Evolutionary conservation across 1,140 invertebrate genomes (phyloP).

Genomic region (Phocides pigmalion): DNA sequence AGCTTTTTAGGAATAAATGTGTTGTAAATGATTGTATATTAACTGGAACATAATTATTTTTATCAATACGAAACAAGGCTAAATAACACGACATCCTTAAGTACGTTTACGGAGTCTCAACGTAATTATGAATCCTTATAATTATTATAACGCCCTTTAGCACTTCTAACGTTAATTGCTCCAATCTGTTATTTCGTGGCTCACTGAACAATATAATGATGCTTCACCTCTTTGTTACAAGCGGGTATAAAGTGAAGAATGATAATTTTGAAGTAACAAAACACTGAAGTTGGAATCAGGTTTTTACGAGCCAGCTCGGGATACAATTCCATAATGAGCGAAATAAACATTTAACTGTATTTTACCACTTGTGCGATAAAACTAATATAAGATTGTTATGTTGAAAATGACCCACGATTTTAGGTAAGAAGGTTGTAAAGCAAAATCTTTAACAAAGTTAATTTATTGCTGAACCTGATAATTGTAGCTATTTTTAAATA

Average conservation of each 20-base stretch:
- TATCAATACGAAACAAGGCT: not conserved
- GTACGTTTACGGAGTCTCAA: constrained; percentile 14
- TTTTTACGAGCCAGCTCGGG: constrained; percentile 18
- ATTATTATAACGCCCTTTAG: constrained; percentile 28
- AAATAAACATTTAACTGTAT: not conserved
- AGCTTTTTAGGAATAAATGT: too few species aligned
- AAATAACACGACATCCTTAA: constrained; percentile 6
- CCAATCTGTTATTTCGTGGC: constrained; percentile 30
- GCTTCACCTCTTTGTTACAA: constrained; percentile 21
- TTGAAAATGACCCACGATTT: too few species aligned
- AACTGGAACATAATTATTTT: constrained; percentile 13
- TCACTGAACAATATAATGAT: constrained; percentile 29
- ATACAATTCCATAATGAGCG: too few species aligned
- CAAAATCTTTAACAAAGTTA: too few species aligned
- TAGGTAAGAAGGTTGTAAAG: too few species aligned
- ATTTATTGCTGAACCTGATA: too few species aligned
- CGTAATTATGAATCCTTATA: constrained; percentile 24
- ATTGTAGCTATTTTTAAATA: too few species aligned
- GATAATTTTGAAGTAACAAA: constrained; percentile 23
- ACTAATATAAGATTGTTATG: too few species aligned
- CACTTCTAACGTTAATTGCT: constrained; percentile 35
- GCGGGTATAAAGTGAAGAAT: constrained; percentile 19
- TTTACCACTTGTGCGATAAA: too few species aligned
- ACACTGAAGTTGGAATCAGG: constrained; percentile 45
- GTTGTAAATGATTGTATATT: too few species aligned